phyloP scores from a whole-genome alignment of 2,888 invertebrate species.

The Drosophila colorata region DNA sequence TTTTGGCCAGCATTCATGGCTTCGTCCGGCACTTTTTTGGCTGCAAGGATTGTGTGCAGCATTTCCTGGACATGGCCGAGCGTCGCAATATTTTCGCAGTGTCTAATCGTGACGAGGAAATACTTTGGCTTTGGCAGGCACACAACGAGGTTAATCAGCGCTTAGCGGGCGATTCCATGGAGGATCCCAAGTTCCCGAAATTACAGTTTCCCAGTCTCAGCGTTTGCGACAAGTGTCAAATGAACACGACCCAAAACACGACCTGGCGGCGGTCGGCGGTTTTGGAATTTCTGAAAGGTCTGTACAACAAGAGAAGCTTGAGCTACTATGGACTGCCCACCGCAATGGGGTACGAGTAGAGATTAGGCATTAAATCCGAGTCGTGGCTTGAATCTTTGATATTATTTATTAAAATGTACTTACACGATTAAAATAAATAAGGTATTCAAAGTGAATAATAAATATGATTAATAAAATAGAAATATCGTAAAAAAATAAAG shows the following conservation, averaged over 20 bases:
- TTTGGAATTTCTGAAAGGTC: constrained; percentile 42
- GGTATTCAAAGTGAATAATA: neutral
- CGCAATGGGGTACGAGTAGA: constrained; percentile 35
- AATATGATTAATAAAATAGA: neutral
- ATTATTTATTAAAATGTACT: neutral
- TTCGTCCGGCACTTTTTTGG: constrained; percentile 91
- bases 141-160: constrained; percentile 96
- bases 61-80: constrained; percentile 89
- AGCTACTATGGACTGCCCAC: constrained; percentile 69
- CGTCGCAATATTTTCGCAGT: constrained; percentile 31
- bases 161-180: constrained; percentile 92
- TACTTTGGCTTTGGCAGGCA: constrained; percentile 96
- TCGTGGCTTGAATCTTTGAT: neutral
- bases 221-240: constrained; percentile 34
- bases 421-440: neutral
- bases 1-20: constrained; percentile 54
- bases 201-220: constrained; percentile 41
- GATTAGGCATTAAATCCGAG: neutral
- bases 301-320: constrained; percentile 45
- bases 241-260: neutral
- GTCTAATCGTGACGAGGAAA: constrained; percentile 86
- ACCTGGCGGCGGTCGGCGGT: constrained; percentile 34
- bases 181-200: constrained; percentile 90
- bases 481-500: neutral
- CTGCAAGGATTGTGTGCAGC: constrained; percentile 93